These are phyloP conservation scores for Acanthosepion pharaonis DNA, from an alignment of 2,888 invertebrate species.

Conservation along the genomic window DNA sequence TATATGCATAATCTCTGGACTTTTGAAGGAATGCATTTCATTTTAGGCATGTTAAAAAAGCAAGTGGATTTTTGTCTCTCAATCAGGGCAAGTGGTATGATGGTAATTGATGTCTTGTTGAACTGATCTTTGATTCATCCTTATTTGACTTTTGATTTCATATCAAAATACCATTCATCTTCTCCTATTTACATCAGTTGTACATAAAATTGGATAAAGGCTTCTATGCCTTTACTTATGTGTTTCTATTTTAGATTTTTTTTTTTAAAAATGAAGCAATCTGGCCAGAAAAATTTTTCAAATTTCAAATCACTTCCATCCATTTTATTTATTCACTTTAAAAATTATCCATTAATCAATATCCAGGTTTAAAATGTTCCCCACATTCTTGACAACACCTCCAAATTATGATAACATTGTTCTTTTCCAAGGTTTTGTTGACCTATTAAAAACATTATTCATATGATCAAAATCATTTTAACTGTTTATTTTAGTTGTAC, in stretches of 20 bases:
- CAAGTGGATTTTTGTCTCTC: neutral
- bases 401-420: neutral
- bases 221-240: too few relatives aligned
- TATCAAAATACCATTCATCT: neutral
- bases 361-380: neutral
- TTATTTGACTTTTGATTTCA: neutral
- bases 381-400: neutral
- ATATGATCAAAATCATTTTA: neutral
- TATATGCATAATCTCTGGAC: neutral
- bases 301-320: neutral
- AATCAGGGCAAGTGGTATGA: neutral
- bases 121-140: neutral
- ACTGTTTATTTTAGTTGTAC: too few relatives aligned
- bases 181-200: neutral
- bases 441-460: neutral
- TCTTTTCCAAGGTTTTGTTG: neutral
- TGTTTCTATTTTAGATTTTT: too few relatives aligned
- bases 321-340: neutral
- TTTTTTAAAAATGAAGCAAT: too few relatives aligned
- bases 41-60: neutral
- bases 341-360: conserved; percentile 8
- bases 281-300: neutral
- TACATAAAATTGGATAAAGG: neutral
- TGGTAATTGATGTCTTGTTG: neutral
- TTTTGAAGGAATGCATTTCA: neutral